Conservation (phyloP, 2,888 invertebrate genomes). For the Tetropium fuscum region DNA sequence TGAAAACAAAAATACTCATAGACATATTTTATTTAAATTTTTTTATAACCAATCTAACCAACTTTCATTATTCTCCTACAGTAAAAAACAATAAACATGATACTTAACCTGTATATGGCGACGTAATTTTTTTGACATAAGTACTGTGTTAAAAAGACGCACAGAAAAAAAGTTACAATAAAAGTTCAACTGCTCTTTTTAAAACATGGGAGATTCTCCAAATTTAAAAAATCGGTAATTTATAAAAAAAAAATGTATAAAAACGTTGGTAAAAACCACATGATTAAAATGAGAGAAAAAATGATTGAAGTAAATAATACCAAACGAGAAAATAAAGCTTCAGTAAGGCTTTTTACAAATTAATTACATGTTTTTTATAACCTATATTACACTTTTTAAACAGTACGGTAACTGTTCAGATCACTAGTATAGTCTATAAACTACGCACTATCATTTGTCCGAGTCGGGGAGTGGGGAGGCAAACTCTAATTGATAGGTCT, state of each 20-base stretch:
- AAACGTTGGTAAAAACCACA: conserved; percentile 18
- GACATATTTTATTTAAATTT: background rate
- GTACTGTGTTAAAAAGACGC: conserved; percentile 16
- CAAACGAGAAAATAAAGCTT: conserved; percentile 32
- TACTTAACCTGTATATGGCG: conserved; percentile 18
- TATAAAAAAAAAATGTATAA: conserved; percentile 22
- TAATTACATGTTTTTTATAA: conserved; percentile 42
- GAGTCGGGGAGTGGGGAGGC: conserved; percentile 51
- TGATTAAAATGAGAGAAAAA: conserved; percentile 13
- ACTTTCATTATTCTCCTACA: conserved; percentile 8
- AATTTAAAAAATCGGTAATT: conserved; percentile 15
- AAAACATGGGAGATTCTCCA: conserved; percentile 24
- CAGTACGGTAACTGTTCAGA: conserved; percentile 55
- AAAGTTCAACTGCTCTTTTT: conserved; percentile 5
- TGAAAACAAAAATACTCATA: too few species aligned
- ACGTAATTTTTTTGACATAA: conserved; percentile 7
- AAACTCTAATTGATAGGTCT: conserved; percentile 77
- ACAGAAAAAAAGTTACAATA: conserved; percentile 10
- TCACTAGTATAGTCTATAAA: conserved; percentile 38
- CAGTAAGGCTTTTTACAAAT: conserved; percentile 41
- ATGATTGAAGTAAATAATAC: conserved; percentile 14
- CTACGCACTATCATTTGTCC: conserved; percentile 42
- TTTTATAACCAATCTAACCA: conserved; percentile 13
- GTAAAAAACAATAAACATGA: conserved; percentile 10
- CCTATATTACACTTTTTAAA: conserved; percentile 51